These are phyloP conservation scores for Adelges cooleyi DNA, from an alignment of 1,140 invertebrate species.

Conservation along the genomic window DNA sequence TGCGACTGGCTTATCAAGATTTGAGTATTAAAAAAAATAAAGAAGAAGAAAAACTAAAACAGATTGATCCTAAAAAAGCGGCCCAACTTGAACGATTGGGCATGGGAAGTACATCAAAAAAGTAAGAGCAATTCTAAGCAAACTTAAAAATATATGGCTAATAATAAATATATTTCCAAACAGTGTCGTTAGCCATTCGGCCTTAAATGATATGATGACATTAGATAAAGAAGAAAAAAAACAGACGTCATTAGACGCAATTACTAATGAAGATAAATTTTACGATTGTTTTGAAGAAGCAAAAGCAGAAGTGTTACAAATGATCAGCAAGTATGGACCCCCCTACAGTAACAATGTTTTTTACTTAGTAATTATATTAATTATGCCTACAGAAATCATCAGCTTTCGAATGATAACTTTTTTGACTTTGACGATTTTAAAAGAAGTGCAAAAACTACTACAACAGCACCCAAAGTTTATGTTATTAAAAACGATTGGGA, in stretches of 20 bases:
- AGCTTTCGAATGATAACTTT: conserved; percentile 14
- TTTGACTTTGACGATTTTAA: conserved; percentile 11
- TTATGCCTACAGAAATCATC: not conserved
- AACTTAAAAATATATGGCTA: too few species aligned
- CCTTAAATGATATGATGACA: conserved; percentile 79
- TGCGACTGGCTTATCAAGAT: conserved; percentile 83
- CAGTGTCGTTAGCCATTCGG: conserved; percentile 84
- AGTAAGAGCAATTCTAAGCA: conserved; percentile 39
- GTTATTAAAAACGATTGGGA: conserved; percentile 26
- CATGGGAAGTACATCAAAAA: conserved; percentile 48
- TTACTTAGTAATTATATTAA: too few species aligned
- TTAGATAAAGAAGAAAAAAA: conserved; percentile 78
- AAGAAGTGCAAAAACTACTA: not conserved
- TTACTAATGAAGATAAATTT: conserved; percentile 42
- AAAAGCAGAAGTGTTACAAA: not conserved
- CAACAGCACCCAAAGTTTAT: not conserved
- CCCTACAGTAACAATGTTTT: too few species aligned
- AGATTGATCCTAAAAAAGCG: conserved; percentile 74
- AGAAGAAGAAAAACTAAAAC: conserved; percentile 62
- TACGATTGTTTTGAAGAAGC: conserved; percentile 40
- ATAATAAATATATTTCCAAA: too few species aligned
- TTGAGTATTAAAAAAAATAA: conserved; percentile 63
- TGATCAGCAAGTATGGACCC: conserved; percentile 19
- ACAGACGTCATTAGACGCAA: conserved; percentile 58
- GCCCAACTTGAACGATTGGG: conserved; percentile 83